Evolutionary conservation across 2,797 vertebrate species (phyloP).

Genomic region (Spinibarbus caldwelli): DNA sequence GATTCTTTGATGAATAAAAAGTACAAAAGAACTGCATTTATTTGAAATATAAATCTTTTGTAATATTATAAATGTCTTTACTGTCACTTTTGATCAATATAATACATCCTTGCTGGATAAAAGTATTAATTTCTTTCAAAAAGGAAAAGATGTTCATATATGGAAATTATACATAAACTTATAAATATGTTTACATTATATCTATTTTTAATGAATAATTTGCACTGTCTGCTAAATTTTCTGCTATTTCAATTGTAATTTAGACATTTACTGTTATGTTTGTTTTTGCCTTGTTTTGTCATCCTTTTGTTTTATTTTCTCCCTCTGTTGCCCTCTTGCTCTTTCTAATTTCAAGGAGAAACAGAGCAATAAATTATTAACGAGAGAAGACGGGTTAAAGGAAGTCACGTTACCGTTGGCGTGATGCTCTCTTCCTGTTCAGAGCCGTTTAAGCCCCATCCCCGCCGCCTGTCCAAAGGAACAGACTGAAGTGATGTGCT

Average conservation of each 20-base stretch:
- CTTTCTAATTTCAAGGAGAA: constrained; percentile 5
- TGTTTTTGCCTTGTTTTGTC: background rate
- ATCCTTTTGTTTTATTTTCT: background rate
- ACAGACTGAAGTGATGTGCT: constrained; percentile 86
- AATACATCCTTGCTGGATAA: background rate
- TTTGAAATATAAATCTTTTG: background rate
- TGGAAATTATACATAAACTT: too few relatives aligned
- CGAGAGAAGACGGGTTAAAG: background rate
- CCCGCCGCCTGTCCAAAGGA: constrained; percentile 85
- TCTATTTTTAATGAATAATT: too few relatives aligned
- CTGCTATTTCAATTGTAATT: background rate
- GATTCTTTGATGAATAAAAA: background rate
- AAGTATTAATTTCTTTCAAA: background rate
- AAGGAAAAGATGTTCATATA: too few relatives aligned
- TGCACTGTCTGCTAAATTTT: background rate
- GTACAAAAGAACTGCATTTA: background rate
- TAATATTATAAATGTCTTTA: background rate
- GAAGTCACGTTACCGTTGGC: constrained; percentile 81
- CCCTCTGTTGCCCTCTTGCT: background rate
- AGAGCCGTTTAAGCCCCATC: constrained; percentile 79
- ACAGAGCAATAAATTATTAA: constrained; percentile 5
- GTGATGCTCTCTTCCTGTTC: constrained; percentile 84
- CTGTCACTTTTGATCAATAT: background rate
- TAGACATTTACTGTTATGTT: background rate
- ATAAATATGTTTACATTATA: too few relatives aligned